Conservation (phyloP, 2,888 invertebrate genomes). For the Drosophila sordidapex region DNA sequence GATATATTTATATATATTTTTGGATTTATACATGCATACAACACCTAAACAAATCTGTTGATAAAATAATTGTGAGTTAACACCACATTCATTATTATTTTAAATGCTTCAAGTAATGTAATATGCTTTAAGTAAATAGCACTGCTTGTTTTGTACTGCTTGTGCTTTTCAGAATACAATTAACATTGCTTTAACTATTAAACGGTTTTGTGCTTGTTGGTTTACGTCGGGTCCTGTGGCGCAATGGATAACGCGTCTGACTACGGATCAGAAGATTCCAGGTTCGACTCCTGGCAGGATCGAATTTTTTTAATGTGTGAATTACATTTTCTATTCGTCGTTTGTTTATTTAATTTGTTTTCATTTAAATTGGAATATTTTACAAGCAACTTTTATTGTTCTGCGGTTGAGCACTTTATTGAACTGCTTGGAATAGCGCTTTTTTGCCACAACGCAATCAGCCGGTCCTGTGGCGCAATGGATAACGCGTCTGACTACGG, state of each 20-base stretch:
- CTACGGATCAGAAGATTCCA: conserved; percentile 85
- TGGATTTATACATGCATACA: background rate
- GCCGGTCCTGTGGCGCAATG: conserved; percentile 72
- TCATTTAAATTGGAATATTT: background rate
- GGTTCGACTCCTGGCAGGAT: conserved; percentile 82
- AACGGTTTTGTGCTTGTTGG: rapidly evolving
- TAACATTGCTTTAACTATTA: conserved; percentile 12
- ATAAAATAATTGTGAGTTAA: background rate
- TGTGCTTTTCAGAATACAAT: background rate
- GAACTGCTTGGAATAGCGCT: background rate
- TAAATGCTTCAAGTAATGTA: background rate
- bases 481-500: conserved; percentile 84
- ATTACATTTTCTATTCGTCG: background rate
- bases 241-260: conserved; percentile 85
- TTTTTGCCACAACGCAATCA: too few species aligned
- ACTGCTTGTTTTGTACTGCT: conserved; percentile 28
- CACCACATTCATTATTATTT: background rate
- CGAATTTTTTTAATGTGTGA: conserved; percentile 4
- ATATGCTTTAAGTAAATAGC: too few species aligned
- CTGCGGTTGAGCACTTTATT: background rate
- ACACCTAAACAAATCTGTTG: background rate
- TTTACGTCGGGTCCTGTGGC: conserved; percentile 78
- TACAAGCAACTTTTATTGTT: background rate
- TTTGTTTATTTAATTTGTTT: background rate
- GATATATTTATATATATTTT: background rate